These are phyloP conservation scores for Epinotia demarniana DNA, from an alignment of 2,888 invertebrate genomes.

Conservation along the genomic window DNA sequence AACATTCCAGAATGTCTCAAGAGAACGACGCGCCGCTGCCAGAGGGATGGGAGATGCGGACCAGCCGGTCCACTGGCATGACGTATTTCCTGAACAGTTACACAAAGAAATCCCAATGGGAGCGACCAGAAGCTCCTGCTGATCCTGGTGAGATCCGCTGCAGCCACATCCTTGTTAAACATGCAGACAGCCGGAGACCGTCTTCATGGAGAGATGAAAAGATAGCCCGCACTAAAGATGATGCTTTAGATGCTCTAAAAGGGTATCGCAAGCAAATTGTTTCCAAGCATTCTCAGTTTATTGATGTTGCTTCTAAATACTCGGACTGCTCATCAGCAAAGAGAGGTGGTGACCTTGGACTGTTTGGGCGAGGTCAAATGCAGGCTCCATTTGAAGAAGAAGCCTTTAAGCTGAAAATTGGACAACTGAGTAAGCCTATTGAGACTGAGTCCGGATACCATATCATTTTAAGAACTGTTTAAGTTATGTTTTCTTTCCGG, in stretches of 20 bases:
- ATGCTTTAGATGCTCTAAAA: slow-evolving; percentile 94
- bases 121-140: slow-evolving; percentile 94
- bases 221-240: slow-evolving; percentile 95
- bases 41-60: slow-evolving; percentile 96
- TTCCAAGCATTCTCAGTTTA: slow-evolving; percentile 91
- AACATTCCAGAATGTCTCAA: slow-evolving; percentile 78
- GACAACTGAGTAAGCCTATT: slow-evolving; percentile 96
- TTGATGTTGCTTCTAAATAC: slow-evolving; percentile 94
- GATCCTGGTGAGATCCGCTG: slow-evolving; percentile 91
- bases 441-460: slow-evolving; percentile 99
- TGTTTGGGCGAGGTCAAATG: slow-evolving; percentile 97
- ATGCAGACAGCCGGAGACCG: slow-evolving; percentile 95
- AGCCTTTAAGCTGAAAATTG: slow-evolving; percentile 95
- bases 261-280: slow-evolving; percentile 93
- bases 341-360: slow-evolving; percentile 97
- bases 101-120: slow-evolving; percentile 99
- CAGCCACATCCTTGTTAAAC: slow-evolving; percentile 98
- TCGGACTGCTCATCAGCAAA: slow-evolving; percentile 99
- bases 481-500: slow-evolving; percentile 54
- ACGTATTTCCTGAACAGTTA: slow-evolving; percentile 97
- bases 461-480: slow-evolving; percentile 96
- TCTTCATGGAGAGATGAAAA: slow-evolving; percentile 98
- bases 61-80: slow-evolving; percentile 94
- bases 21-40: slow-evolving; percentile 87
- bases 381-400: slow-evolving; percentile 99